phyloP scores from a whole-genome alignment of 2,797 vertebrate genomes.

The Aratinga solstitialis region DNA sequence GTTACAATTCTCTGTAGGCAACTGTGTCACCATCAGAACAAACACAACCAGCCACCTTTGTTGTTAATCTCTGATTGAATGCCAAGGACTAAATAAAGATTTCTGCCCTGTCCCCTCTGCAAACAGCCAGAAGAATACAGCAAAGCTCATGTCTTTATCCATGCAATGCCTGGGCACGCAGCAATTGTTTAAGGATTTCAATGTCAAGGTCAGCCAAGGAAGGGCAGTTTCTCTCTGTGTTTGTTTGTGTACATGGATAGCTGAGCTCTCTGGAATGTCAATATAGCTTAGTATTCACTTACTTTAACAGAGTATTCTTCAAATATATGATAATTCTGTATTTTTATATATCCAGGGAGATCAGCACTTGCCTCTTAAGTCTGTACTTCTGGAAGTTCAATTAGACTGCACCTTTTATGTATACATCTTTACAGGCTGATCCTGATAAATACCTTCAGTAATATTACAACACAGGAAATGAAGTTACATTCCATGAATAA shows the following conservation, averaged over 20 bases:
- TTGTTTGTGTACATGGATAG: neutral
- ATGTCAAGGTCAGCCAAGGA: neutral
- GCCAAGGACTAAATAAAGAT: slow-evolving; percentile 1
- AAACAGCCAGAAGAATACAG: neutral
- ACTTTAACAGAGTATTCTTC: neutral
- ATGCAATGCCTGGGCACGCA: neutral
- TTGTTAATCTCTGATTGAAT: neutral
- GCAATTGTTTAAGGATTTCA: neutral
- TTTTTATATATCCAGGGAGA: neutral
- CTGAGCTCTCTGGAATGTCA: neutral
- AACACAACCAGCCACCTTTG: neutral
- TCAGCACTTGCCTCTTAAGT: neutral
- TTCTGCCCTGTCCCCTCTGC: neutral
- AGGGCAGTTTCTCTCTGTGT: neutral
- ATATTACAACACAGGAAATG: neutral
- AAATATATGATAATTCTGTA: neutral
- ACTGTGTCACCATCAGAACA: neutral
- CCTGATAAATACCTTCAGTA: neutral
- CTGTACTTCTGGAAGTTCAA: neutral
- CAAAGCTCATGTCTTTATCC: neutral
- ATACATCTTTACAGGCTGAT: neutral
- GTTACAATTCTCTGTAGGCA: neutral
- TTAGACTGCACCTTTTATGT: neutral
- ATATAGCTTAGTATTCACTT: neutral
- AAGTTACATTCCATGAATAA: neutral